These are phyloP conservation scores for Elephas maximus DNA, from an alignment of 2,113 vertebrate species.

Conservation along the genomic window DNA sequence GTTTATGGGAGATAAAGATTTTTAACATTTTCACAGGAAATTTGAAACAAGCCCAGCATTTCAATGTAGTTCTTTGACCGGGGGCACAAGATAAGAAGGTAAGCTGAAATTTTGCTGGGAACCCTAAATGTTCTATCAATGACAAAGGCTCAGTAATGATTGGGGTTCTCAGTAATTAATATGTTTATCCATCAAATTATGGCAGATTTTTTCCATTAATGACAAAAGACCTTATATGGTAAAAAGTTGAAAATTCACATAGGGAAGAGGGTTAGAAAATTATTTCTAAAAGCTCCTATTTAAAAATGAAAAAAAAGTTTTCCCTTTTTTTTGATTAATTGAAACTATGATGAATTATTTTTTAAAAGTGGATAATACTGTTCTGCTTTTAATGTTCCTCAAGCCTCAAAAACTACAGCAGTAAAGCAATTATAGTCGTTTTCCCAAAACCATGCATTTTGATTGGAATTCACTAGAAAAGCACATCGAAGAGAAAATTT, in stretches of 20 bases:
- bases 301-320: background rate
- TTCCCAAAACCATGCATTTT: background rate
- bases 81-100: background rate
- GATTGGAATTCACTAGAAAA: background rate
- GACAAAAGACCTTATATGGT: background rate
- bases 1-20: slow-evolving; percentile 55
- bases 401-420: background rate
- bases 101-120: background rate
- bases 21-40: slow-evolving; percentile 73
- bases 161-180: background rate
- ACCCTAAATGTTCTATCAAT: background rate
- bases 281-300: background rate
- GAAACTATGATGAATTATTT: background rate
- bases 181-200: slow-evolving; percentile 4
- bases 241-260: slow-evolving; percentile 1
- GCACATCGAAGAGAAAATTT: background rate
- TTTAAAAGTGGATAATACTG: slow-evolving; percentile 1
- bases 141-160: background rate
- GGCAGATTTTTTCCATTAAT: background rate
- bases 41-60: slow-evolving; percentile 64
- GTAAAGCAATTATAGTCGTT: background rate
- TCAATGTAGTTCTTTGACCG: slow-evolving; percentile 44
- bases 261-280: background rate
- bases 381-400: slow-evolving; percentile 32
- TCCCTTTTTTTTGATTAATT: slow-evolving; percentile 19